phyloP scores from a whole-genome alignment of 2,113 vertebrate species.

The Neofelis nebulosa region DNA sequence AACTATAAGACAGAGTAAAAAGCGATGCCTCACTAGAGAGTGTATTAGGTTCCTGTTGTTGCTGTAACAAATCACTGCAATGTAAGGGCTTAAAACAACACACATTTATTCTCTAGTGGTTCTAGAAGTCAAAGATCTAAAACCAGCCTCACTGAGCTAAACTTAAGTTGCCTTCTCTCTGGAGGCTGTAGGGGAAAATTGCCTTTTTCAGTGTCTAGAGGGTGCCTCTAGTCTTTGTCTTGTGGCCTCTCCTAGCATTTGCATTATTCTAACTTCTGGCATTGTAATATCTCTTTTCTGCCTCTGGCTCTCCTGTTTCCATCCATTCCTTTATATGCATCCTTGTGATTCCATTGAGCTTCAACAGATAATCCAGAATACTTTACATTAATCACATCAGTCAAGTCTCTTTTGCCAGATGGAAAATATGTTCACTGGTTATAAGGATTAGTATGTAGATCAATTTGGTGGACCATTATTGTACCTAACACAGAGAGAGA shows the following conservation, averaged over 20 bases:
- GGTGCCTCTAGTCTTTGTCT: background rate
- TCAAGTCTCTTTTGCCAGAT: background rate
- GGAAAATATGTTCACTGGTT: background rate
- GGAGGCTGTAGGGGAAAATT: background rate
- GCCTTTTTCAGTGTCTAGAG: background rate
- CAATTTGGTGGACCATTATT: background rate
- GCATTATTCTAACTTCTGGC: background rate
- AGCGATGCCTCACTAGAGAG: background rate
- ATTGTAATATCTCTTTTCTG: background rate
- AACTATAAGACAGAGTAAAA: background rate
- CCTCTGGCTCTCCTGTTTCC: background rate
- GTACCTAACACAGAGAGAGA: background rate
- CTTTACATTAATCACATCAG: background rate
- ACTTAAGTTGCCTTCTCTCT: background rate
- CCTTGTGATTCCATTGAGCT: background rate
- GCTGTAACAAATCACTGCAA: background rate
- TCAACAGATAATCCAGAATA: background rate
- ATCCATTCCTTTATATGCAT: background rate
- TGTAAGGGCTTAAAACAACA: background rate
- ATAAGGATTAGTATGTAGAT: background rate
- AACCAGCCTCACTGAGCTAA: background rate
- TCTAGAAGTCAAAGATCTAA: background rate
- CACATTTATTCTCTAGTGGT: background rate
- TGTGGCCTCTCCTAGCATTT: background rate
- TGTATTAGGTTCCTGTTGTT: background rate